Evolutionary conservation across 2,113 vertebrate genomes (phyloP).

Genomic region (Sorex fumeus): DNA sequence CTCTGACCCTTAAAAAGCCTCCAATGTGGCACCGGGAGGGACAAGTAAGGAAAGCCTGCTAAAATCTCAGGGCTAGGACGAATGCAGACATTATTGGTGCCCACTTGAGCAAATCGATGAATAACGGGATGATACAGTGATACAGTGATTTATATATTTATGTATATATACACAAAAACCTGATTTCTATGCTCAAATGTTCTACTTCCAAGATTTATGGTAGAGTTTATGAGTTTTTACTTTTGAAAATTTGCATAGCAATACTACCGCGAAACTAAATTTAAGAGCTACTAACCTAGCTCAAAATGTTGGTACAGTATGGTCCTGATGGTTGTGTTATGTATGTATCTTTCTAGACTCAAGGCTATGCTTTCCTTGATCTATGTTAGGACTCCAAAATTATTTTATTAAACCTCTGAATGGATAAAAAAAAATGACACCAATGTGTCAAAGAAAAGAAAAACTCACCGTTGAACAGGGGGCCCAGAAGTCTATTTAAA

Average conservation of each 20-base stretch:
- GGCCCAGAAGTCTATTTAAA: background rate
- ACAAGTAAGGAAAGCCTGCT: too few relatives aligned
- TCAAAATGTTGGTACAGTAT: background rate
- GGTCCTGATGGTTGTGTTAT: too few relatives aligned
- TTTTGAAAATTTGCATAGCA: background rate
- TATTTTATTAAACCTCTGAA: slow-evolving; percentile 10
- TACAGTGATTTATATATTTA: too few relatives aligned
- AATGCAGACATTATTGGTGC: too few relatives aligned
- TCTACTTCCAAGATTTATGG: background rate
- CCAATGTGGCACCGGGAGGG: too few relatives aligned
- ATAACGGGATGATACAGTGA: too few relatives aligned
- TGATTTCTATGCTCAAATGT: background rate
- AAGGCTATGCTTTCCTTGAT: background rate
- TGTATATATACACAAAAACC: too few relatives aligned
- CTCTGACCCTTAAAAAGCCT: too few relatives aligned
- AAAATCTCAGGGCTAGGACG: too few relatives aligned
- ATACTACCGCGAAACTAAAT: background rate
- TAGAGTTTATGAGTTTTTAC: background rate
- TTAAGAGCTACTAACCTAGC: slow-evolving; percentile 17
- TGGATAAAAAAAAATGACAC: background rate
- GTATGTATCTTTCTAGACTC: background rate
- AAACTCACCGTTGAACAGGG: slow-evolving; percentile 24
- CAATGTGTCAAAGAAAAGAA: slow-evolving; percentile 6
- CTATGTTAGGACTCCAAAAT: background rate
- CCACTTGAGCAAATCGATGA: too few relatives aligned